Base-by-base conservation (phyloP, 2,888 invertebrate species). In the Timema cristinae region DNA sequence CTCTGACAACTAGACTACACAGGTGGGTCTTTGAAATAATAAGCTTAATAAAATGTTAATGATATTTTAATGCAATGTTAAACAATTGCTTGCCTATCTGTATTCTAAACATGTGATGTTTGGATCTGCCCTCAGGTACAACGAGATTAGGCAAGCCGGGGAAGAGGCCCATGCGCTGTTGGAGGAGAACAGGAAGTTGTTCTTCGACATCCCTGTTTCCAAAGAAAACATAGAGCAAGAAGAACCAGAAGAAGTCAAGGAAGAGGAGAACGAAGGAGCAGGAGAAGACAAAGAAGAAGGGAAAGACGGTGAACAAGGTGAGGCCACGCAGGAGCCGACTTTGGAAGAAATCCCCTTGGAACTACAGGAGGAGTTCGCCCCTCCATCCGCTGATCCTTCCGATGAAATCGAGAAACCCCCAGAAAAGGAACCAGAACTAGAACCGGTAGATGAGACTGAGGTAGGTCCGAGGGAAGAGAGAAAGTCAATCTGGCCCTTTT, bases 161-260 rank as follows among this genome's bases (percentile, higher is more conserved):
- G 80, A 81, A 7, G 86, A 89, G 72, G 86, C 92, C 56, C 80
- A 85, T 73, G 79, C 83, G 7, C 82, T 90, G 15, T 82, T 93
- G 74, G 83, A 83, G 50, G 84, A 87, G 5, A 93, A 93, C 81
- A 89, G 89, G 76, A 87, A 87, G 71, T 79, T 93, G 6, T 91
- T 90, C 78, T 90, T 91, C 77, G 89, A 92, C 77, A 84, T 90
- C 61, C 59, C 71, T 9, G 78, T 77, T 59, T 74, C 75, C 7
- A 76, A 77, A 48, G 76, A 77, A 59, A 78, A 54, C 48, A 16
- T 67, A 10, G 67, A 50, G 50, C 63, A 67, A 49, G 72, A 73
- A 50, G 73, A 0, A 10, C 16, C 9, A 48, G 66, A 70, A 11
- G 74, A 68, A 50, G 68, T 71, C 52, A 71, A 32, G 15, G 68